phyloP scores from a whole-genome alignment of 2,113 vertebrate species.

The Rhabdornis inornatus region DNA sequence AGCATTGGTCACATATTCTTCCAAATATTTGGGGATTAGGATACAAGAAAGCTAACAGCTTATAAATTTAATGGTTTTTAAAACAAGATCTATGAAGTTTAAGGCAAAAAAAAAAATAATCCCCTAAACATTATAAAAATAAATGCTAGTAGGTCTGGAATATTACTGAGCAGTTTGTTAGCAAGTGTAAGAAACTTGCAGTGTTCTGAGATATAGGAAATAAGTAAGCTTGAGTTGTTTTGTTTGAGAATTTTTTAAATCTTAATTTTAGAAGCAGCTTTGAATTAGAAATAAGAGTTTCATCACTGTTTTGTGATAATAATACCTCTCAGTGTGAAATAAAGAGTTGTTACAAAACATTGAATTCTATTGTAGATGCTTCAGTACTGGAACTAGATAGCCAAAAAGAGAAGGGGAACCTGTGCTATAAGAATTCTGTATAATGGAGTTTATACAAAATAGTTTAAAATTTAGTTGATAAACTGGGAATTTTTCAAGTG shows the following conservation, averaged over 20 bases:
- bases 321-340: background rate
- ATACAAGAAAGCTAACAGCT: background rate
- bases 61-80: background rate
- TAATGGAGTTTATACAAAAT: background rate
- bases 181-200: background rate
- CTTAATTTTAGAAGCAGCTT: background rate
- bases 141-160: background rate
- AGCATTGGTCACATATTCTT: background rate
- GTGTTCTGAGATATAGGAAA: background rate
- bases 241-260: background rate
- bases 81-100: background rate
- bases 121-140: background rate
- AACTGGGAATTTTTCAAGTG: background rate
- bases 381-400: background rate
- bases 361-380: background rate
- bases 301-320: background rate
- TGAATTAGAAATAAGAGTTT: background rate
- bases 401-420: background rate
- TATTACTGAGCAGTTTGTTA: background rate
- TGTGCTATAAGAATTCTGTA: background rate
- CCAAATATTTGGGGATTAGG: background rate
- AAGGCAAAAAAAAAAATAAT: background rate
- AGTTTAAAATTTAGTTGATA: background rate
- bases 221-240: background rate
- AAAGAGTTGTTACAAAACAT: background rate